These are phyloP conservation scores for Pyrocephalus nanus DNA, from an alignment of 2,797 vertebrate genomes.

Conservation along the genomic window DNA sequence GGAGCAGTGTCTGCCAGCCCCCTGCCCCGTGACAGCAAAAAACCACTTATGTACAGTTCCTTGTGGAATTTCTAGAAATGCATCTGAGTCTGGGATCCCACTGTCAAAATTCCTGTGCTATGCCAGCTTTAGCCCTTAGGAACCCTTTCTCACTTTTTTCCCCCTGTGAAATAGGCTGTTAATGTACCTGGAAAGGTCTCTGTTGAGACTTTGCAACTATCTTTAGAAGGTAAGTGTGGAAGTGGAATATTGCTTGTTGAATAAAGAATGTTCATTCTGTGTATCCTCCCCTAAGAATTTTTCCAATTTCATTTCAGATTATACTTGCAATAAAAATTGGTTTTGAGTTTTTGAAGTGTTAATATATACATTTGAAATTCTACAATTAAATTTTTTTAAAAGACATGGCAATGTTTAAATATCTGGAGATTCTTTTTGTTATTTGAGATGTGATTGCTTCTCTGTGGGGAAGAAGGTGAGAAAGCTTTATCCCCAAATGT, in stretches of 20 bases:
- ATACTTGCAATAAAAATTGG: background rate
- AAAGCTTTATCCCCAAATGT: background rate
- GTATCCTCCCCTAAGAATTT: background rate
- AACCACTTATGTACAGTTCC: background rate
- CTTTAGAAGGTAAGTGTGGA: background rate
- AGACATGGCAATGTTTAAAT: background rate
- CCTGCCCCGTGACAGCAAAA: rapidly evolving
- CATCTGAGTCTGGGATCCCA: background rate
- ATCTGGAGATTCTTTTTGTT: background rate
- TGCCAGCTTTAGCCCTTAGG: background rate
- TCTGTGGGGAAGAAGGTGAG: background rate
- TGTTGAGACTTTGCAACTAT: background rate
- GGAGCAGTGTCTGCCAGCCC: background rate
- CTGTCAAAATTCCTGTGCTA: background rate
- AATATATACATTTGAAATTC: background rate
- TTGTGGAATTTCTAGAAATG: background rate
- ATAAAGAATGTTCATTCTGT: background rate
- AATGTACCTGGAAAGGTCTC: background rate
- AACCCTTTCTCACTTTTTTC: background rate
- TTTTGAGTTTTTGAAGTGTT: background rate
- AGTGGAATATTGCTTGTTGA: background rate
- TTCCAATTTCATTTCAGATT: background rate
- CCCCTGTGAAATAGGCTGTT: background rate
- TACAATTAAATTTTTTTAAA: background rate
- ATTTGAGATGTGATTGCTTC: background rate